These are phyloP conservation scores for Crocidura indochinensis DNA, from an alignment of 2,797 vertebrate genomes.

Conservation along the genomic window DNA sequence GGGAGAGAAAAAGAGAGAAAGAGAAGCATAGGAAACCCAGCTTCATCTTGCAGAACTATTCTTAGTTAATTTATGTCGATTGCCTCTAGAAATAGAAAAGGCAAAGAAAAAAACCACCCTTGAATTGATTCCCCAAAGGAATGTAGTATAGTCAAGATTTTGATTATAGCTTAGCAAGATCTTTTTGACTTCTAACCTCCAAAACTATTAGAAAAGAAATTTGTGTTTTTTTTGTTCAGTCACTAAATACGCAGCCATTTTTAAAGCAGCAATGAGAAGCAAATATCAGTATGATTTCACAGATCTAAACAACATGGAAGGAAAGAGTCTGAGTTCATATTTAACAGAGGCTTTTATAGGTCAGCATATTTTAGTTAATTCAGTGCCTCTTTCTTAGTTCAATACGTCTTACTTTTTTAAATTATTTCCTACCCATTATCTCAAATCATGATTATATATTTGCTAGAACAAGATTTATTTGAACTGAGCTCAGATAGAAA, in stretches of 20 bases:
- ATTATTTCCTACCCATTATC: background rate
- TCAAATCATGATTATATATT: background rate
- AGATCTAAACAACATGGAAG: background rate
- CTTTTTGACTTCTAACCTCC: background rate
- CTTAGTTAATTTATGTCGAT: background rate
- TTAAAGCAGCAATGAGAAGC: background rate
- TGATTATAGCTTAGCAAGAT: constrained; percentile 17
- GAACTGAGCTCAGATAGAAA: background rate
- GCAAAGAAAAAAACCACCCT: background rate
- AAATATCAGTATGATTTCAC: background rate
- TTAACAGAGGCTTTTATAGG: background rate
- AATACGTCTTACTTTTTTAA: background rate
- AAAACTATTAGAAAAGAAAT: constrained; percentile 23
- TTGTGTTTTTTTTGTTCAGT: background rate
- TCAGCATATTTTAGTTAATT: background rate
- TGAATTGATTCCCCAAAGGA: background rate
- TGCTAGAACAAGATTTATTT: background rate
- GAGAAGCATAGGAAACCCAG: background rate
- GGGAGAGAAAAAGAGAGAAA: background rate
- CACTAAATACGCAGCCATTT: background rate
- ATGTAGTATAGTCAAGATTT: too few relatives aligned
- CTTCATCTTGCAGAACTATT: background rate
- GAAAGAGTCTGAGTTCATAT: background rate
- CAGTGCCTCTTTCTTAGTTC: background rate
- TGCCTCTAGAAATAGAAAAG: background rate